Evolutionary conservation across 2,113 vertebrate species (phyloP), one percentile per base, ranked within the genome.

Genomic region (Gymnarchus niloticus): DNA sequence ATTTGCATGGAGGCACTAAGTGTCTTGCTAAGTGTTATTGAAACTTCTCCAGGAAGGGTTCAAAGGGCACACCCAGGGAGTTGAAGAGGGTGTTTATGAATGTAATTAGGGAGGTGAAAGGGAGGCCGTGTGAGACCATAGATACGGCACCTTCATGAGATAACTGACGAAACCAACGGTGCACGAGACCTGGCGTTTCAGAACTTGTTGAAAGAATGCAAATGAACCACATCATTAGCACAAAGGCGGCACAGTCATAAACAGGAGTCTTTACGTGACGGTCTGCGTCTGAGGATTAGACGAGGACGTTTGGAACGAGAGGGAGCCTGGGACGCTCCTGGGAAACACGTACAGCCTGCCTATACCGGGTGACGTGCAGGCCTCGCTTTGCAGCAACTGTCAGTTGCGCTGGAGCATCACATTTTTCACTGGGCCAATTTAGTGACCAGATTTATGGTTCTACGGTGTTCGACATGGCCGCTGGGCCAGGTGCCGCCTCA

Each of bases 21-120:
- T 37, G 3, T 69, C 4, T 9, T 28, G 17, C n/a, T 69, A 69
- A 69, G 28, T 69, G 12, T 37, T 37, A 69, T 37, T 37, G 17
- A 69, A 37, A 69, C 25, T 48, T 48, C 19, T 23, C 19, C 33
- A 0, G 65, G 33, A 8, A 7, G 46, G 84, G 84, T 44, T 25
- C 25, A 77, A 21, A 76, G 51, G 51, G 51, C 37, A 41, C 28
- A 85, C 46, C 25, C 51, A 0, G 28, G 51, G 49, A 54, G 19
- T n/a, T 23, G 7, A 41, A 77, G 10, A 33, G 78, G 78, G 23
- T 2, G 49, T n/a, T 81, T 52, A 52, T 46, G 21, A 6, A 28
- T 37, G 69, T 77, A 76, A 84, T 84, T 78, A 37, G 12, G n/a
- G 14, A 46, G 61, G 65, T 77, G 48, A 85, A 25, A 37, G 23